phyloP scores from a whole-genome alignment of 2,888 invertebrate genomes.

The Lithophane semibrunnea region DNA sequence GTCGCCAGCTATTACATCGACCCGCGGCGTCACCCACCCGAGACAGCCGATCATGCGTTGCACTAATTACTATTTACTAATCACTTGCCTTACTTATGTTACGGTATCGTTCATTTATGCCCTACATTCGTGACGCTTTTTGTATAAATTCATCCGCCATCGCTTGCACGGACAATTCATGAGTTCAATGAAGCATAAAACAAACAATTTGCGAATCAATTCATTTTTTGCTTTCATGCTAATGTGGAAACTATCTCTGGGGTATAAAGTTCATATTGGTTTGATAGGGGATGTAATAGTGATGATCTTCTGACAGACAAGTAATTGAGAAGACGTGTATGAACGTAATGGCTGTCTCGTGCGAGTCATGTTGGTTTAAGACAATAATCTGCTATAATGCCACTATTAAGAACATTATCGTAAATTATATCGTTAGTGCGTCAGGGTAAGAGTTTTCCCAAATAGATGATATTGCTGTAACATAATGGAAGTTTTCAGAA shows the following conservation, averaged over 20 bases:
- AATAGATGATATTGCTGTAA: slow-evolving; percentile 32
- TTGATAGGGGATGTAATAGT: slow-evolving; percentile 4
- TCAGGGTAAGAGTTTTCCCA: slow-evolving; percentile 31
- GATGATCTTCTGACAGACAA: slow-evolving; percentile 42
- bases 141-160: slow-evolving; percentile 42
- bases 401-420: slow-evolving; percentile 48
- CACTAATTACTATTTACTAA: slow-evolving; percentile 62
- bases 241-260: slow-evolving; percentile 12
- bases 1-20: slow-evolving; percentile 31
- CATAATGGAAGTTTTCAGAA: slow-evolving; percentile 8
- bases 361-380: slow-evolving; percentile 59
- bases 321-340: slow-evolving; percentile 53
- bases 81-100: slow-evolving; percentile 55
- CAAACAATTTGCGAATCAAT: slow-evolving; percentile 44
- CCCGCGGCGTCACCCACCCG: slow-evolving; percentile 34
- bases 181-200: slow-evolving; percentile 56
- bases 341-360: slow-evolving; percentile 55
- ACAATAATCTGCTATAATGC: slow-evolving; percentile 57
- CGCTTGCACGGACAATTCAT: slow-evolving; percentile 46
- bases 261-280: slow-evolving; percentile 22
- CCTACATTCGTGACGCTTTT: slow-evolving; percentile 55
- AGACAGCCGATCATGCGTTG: slow-evolving; percentile 55
- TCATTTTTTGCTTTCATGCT: background rate
- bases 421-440: slow-evolving; percentile 27
- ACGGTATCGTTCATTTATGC: slow-evolving; percentile 60